These are phyloP conservation scores for Ormia ochracea DNA, from an alignment of 2,888 invertebrate species.

Conservation along the genomic window DNA sequence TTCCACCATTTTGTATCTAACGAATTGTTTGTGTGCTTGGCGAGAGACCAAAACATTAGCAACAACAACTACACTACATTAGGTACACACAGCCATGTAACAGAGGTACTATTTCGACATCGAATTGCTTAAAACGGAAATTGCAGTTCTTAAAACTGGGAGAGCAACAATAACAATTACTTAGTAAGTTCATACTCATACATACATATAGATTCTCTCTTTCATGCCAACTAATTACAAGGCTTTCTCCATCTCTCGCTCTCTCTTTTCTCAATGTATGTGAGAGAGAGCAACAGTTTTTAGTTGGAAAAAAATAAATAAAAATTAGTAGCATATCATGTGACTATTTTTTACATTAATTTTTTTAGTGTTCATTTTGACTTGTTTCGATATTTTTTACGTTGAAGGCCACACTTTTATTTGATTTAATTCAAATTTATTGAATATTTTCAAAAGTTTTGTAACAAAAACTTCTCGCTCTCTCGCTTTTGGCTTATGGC, in stretches of 20 bases:
- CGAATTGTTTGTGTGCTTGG: slow-evolving; percentile 26
- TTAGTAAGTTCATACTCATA: slow-evolving; percentile 41
- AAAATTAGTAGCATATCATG: slow-evolving; percentile 41
- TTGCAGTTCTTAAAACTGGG: slow-evolving; percentile 45
- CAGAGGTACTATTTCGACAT: slow-evolving; percentile 20
- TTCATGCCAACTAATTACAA: too few relatives aligned
- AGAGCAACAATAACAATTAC: slow-evolving; percentile 1
- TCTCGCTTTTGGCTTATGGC: background rate
- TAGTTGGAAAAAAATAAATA: background rate
- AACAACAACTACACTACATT: too few relatives aligned
- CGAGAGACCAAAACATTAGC: slow-evolving; percentile 15
- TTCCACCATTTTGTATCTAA: slow-evolving; percentile 40
- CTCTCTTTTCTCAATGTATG: too few relatives aligned
- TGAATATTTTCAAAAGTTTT: background rate
- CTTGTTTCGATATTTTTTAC: background rate
- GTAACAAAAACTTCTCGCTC: background rate
- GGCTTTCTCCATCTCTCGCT: too few relatives aligned
- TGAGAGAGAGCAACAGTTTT: slow-evolving; percentile 60
- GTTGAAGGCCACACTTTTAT: background rate
- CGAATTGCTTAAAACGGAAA: slow-evolving; percentile 45
- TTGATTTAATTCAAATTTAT: background rate
- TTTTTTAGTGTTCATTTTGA: background rate
- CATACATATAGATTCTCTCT: too few relatives aligned
- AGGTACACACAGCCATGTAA: too few relatives aligned
- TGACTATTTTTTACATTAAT: slow-evolving; percentile 33